Percentiles rank a stretch among this genome's conserved stretches.
Conservation (phyloP, 1,140 invertebrate genomes). For the Drosophila prosaltans region DNA sequence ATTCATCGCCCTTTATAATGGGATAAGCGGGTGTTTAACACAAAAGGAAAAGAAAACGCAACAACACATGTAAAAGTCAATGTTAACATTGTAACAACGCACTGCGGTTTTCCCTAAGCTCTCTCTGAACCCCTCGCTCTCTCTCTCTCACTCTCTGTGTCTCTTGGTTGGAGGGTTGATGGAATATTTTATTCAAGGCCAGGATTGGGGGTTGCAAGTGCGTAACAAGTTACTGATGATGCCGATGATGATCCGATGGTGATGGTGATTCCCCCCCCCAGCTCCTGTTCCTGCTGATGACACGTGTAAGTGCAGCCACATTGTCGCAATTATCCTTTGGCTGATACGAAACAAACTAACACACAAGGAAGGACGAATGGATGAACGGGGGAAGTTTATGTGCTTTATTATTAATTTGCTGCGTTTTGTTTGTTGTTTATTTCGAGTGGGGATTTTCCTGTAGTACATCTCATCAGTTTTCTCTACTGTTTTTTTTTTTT, state of each 20-base stretch:
- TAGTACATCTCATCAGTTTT: not conserved
- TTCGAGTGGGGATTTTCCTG: slow-evolving; percentile 49
- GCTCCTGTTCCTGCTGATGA: slow-evolving; percentile 39
- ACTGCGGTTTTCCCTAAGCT: slow-evolving; percentile 51
- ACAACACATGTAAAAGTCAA: slow-evolving; percentile 72
- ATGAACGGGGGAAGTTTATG: slow-evolving; percentile 2
- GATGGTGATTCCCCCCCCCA: slow-evolving; percentile 22
- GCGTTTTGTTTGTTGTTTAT: slow-evolving; percentile 75
- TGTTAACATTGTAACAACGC: slow-evolving; percentile 64
- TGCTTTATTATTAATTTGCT: slow-evolving; percentile 64
- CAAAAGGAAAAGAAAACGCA: slow-evolving; percentile 4
- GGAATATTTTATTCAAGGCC: slow-evolving; percentile 9
- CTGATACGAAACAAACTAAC: slow-evolving; percentile 10
- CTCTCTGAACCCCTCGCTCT: not conserved
- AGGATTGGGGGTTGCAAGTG: slow-evolving; percentile 53
- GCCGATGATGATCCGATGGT: slow-evolving; percentile 35
- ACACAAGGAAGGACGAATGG: not conserved
- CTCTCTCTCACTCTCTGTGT: not conserved
- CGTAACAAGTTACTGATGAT: slow-evolving; percentile 45
- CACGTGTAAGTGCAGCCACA: slow-evolving; percentile 81
- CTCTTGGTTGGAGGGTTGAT: slow-evolving; percentile 29
- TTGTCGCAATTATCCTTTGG: slow-evolving; percentile 78
- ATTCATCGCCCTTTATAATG: not conserved
- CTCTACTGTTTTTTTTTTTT: not conserved
- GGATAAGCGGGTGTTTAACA: slow-evolving; percentile 3